These are phyloP conservation scores for Xanthostigma xanthostigma DNA, from an alignment of 2,888 invertebrate genomes.

Conservation along the genomic window DNA sequence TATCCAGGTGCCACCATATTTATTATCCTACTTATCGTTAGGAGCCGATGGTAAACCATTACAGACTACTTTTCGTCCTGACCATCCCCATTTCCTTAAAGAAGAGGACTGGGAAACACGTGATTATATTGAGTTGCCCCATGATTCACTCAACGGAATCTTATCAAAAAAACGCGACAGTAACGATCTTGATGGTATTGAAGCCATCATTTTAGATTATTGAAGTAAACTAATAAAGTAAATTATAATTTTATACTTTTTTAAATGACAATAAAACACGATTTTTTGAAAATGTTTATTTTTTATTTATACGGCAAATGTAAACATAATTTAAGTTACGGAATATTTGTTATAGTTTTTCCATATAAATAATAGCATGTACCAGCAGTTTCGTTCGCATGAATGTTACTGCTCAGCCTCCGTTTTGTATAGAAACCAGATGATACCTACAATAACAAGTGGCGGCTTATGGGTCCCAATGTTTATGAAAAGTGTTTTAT, in stretches of 20 bases:
- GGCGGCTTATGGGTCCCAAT: no score
- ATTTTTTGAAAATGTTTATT: not conserved
- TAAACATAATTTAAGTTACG: not conserved
- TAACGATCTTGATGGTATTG: not conserved
- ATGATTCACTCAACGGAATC: conserved; percentile 5
- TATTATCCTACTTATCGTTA: conserved; percentile 45
- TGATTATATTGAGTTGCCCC: conserved; percentile 48
- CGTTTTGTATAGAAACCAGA: no score
- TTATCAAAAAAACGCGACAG: not conserved
- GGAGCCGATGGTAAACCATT: conserved; percentile 43
- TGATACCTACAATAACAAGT: no score
- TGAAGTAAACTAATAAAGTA: not conserved
- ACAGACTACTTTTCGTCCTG: conserved; percentile 38
- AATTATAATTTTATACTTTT: not conserved
- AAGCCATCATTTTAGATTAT: not conserved
- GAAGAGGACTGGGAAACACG: conserved; percentile 49
- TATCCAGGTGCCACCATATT: conserved; percentile 30
- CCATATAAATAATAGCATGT: no score
- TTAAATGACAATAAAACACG: not conserved
- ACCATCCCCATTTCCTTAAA: conserved; percentile 32
- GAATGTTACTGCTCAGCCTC: no score
- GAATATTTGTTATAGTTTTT: not conserved
- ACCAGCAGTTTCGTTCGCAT: no score
- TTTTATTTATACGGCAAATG: not conserved
- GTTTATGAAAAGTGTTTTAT: no score